Evolutionary conservation across 2,113 vertebrate species (phyloP).

Genomic region (Rhineura floridana): DNA sequence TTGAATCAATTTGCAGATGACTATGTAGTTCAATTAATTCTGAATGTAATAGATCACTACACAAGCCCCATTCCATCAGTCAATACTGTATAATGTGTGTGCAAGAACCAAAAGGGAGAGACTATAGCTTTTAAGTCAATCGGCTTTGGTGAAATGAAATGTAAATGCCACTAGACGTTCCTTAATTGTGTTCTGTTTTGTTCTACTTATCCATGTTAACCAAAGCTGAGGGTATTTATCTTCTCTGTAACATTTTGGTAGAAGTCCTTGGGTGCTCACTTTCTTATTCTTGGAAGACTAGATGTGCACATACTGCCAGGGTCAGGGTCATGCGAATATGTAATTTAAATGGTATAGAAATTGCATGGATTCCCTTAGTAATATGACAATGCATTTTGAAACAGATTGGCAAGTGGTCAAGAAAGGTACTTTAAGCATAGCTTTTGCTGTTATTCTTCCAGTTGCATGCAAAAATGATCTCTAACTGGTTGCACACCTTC

Average conservation of each 20-base stretch:
- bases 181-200: constrained; percentile 52
- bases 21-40: background rate
- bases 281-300: background rate
- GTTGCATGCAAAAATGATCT: background rate
- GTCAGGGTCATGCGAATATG: background rate
- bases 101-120: background rate
- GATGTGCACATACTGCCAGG: background rate
- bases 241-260: background rate
- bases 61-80: background rate
- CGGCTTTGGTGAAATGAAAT: constrained; percentile 44
- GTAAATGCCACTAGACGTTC: constrained; percentile 46
- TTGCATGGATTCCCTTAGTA: background rate
- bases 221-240: constrained; percentile 56
- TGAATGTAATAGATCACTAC: constrained; percentile 1
- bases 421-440: background rate
- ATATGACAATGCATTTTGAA: background rate
- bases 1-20: constrained; percentile 1
- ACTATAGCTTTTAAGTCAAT: constrained; percentile 33
- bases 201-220: constrained; percentile 39
- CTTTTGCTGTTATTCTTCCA: background rate
- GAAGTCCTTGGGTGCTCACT: constrained; percentile 10
- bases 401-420: background rate
- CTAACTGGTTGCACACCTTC: background rate
- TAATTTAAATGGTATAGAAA: background rate
- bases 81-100: constrained; percentile 20